These are phyloP conservation scores for Microctonus brassicae DNA, from an alignment of 2,888 invertebrate genomes.

Conservation along the genomic window DNA sequence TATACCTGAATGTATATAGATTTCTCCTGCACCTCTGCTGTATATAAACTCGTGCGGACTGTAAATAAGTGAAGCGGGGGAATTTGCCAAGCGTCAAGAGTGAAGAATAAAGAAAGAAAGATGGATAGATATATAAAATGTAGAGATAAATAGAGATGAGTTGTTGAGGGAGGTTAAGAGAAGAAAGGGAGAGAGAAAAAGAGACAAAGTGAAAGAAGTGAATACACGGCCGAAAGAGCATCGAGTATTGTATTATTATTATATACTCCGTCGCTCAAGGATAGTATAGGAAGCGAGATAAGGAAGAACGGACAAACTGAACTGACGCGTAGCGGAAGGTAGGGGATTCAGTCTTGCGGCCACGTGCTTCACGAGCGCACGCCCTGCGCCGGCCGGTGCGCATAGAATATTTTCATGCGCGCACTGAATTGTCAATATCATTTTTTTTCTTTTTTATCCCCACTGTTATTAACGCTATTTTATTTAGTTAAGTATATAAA, in stretches of 20 bases:
- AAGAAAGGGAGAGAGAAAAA: not conserved
- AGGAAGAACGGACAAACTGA: slow-evolving; percentile 64
- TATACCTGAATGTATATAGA: not conserved
- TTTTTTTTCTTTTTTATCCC: not conserved
- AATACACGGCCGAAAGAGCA: slow-evolving; percentile 1
- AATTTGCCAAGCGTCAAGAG: not conserved
- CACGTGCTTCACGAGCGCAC: slow-evolving; percentile 69
- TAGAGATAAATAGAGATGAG: not conserved
- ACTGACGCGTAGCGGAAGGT: slow-evolving; percentile 62
- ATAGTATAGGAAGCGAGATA: slow-evolving; percentile 39
- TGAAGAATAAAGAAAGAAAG: not conserved
- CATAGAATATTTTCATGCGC: slow-evolving; percentile 39
- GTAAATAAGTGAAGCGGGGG: not conserved
- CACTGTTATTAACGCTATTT: not conserved
- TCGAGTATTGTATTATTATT: slow-evolving; percentile 10
- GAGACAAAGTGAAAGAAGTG: not conserved
- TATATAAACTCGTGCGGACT: not conserved
- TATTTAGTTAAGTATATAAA: not conserved
- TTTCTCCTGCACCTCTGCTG: not conserved
- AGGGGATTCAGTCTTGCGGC: slow-evolving; percentile 68
- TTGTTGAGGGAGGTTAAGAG: not conserved
- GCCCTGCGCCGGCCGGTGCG: slow-evolving; percentile 64
- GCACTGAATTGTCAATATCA: not conserved
- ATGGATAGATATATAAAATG: not conserved
- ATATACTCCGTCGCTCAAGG: slow-evolving; percentile 44